Base-by-base conservation (phyloP, 2,888 invertebrate species). In the Papilio elwesi region DNA sequence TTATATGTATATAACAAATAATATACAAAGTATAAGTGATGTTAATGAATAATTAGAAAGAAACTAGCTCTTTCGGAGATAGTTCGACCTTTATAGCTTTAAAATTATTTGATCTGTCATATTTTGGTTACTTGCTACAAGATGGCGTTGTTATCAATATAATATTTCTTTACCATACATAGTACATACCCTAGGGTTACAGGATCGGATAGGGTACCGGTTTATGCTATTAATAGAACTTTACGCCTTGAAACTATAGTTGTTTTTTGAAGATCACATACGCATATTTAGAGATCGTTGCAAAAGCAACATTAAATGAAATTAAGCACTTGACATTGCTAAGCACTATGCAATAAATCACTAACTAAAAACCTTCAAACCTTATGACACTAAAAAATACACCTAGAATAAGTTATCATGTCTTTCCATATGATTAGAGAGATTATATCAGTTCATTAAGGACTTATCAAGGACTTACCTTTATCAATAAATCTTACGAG, bases 141-240 rank as follows among this genome's bases (percentile, higher is more conserved):
- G 59, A 62, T 62, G 59, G 59, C 59, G 59, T 43, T 62, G 43
- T 43, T 59, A 36, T 62, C 9, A 1, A 7, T 62, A 43, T 26
- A n/a, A n/a, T n/a, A n/a, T 59, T n/a, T 10, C 38, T 0, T 7
- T 12, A 4, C 26, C 13, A 38, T 9, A 38, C 38, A n/a, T 1
- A 52, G 15, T n/a, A 43, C n/a, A 43, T 26, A 26, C 26, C 26
- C 26, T 43, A 43, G 43, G 43, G 4, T 43, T 43, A 1, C 43
- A 43, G 43, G 9, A 43, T 10, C 38, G 36, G 10, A 43, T 62
- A 15, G 43, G 38, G 43, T 62, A 62, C 59, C 43, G 43, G 59
- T 62, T 62, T 43, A 10, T 15, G 59, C n/a, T 62, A 62, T 62
- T 43, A 62, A 62, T 62, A 62, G 59, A 62, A 62, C 26, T 36